phyloP scores from a whole-genome alignment of 2,797 vertebrate species.

The Pygocentrus nattereri region DNA sequence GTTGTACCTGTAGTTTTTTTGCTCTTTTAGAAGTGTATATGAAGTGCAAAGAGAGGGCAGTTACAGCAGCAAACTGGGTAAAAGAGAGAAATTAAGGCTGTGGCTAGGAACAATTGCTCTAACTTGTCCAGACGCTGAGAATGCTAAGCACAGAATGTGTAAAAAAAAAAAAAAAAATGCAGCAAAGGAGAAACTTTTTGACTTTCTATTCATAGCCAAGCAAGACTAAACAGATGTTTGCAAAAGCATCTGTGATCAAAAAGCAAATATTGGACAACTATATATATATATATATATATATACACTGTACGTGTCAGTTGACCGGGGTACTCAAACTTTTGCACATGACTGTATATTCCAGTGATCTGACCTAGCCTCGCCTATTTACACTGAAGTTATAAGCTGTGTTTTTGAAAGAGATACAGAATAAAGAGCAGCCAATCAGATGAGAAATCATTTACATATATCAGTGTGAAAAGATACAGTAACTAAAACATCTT shows the following conservation, averaged over 20 bases:
- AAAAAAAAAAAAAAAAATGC: background rate
- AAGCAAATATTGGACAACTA: no score
- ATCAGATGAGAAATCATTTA: no score
- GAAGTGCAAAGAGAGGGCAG: background rate
- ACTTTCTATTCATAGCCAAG: background rate
- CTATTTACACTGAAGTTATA: no score
- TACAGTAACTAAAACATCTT: no score
- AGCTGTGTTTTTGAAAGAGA: no score
- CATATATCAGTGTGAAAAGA: no score
- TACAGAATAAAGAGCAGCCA: no score
- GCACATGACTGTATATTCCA: no score
- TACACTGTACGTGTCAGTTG: no score
- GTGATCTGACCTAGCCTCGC: no score
- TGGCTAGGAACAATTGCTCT: background rate
- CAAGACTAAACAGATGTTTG: background rate
- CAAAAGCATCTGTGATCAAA: background rate
- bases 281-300: no score
- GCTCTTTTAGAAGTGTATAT: background rate
- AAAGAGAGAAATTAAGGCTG: background rate
- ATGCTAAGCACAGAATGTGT: background rate
- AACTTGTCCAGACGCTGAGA: background rate
- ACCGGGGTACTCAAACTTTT: no score
- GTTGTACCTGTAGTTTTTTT: background rate
- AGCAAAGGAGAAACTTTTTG: background rate
- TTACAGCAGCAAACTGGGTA: background rate